Percentiles rank a stretch among this genome's conserved stretches.
phyloP scores from a whole-genome alignment of 2,888 invertebrate species.

The Tipula confusa region DNA sequence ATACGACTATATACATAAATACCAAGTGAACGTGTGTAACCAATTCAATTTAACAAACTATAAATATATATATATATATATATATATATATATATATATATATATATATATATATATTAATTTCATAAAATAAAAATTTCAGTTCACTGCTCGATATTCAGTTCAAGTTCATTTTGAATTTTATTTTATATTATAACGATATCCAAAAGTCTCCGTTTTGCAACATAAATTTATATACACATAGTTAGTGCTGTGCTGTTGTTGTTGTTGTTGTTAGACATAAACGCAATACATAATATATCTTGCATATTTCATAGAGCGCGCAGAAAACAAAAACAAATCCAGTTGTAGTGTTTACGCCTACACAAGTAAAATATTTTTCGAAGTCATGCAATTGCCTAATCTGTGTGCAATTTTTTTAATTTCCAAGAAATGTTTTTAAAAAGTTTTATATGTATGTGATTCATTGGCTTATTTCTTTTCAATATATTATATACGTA shows the following conservation, averaged over 20 bases:
- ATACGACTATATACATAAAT: neutral
- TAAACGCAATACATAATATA: neutral
- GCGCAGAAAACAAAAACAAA: neutral
- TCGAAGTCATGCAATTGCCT: neutral
- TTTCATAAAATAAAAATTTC: constrained; percentile 3
- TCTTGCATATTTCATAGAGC: neutral
- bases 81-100: too few species aligned
- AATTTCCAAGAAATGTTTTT: neutral
- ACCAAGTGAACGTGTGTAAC: neutral
- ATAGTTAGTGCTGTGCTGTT: neutral
- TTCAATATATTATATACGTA: neutral
- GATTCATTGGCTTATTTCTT: neutral
- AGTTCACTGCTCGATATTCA: constrained; percentile 20
- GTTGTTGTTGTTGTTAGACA: constrained; percentile 3
- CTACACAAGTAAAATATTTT: neutral
- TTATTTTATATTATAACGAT: neutral
- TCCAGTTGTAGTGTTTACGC: neutral
- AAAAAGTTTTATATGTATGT: neutral
- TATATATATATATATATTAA: too few species aligned
- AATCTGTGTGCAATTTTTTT: neutral
- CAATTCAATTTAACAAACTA: neutral
- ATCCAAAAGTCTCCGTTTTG: neutral
- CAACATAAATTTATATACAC: neutral
- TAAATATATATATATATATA: too few species aligned
- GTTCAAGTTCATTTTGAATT: constrained; percentile 12